A percentile compares a stretch with the other conserved stretches of the same genome.
These are phyloP conservation scores for Scartelaos histophorus DNA, from an alignment of 2,113 vertebrate species.

Conservation along the genomic window DNA sequence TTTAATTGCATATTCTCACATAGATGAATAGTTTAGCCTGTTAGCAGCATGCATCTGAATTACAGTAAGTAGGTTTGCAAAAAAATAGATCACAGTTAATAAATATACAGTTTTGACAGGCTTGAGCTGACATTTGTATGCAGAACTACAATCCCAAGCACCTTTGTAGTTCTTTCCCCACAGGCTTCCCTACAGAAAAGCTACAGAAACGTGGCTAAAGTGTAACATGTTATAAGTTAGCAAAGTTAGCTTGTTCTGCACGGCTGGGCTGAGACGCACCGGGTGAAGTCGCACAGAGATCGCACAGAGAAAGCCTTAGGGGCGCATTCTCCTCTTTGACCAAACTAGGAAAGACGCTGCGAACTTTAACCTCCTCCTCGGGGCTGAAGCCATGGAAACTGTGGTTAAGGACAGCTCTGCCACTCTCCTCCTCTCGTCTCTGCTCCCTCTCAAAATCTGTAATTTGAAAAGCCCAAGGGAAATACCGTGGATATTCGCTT, in stretches of 20 bases:
- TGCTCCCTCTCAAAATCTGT: slow-evolving; percentile 61
- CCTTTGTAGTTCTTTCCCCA: background rate
- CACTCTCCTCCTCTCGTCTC: slow-evolving; percentile 39
- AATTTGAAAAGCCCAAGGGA: slow-evolving; percentile 73
- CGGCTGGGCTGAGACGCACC: background rate
- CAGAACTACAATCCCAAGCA: background rate
- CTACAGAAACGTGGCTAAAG: background rate
- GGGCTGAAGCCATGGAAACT: slow-evolving; percentile 58
- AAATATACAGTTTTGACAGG: background rate
- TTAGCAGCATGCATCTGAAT: background rate
- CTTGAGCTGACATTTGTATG: background rate
- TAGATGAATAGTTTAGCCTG: too few species aligned
- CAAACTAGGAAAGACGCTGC: slow-evolving; percentile 22
- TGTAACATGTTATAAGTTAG: background rate
- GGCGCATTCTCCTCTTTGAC: slow-evolving; percentile 21
- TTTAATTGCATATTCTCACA: too few species aligned
- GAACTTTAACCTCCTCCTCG: slow-evolving; percentile 33
- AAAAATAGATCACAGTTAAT: background rate
- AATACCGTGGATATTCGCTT: slow-evolving; percentile 68
- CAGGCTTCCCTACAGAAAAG: background rate
- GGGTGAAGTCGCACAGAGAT: background rate
- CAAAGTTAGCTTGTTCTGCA: background rate
- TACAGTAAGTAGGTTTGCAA: background rate
- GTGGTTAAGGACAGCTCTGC: slow-evolving; percentile 43
- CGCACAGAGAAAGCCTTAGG: background rate